Evolutionary conservation across 2,888 invertebrate genomes (phyloP).

Genomic region (Malachius bipustulatus): DNA sequence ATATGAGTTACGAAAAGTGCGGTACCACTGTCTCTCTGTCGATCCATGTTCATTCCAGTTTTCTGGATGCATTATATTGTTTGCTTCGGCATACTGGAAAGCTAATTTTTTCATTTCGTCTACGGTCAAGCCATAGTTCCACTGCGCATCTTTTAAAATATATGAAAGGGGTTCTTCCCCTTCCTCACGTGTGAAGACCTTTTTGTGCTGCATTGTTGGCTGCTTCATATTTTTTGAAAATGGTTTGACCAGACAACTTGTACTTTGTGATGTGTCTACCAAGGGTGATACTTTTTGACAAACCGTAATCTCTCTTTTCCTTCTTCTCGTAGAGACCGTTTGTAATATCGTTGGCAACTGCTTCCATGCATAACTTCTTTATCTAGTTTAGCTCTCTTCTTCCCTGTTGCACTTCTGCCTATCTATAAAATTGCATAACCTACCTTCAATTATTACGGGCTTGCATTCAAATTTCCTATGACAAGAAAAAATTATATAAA

Average conservation of each 20-base stretch:
- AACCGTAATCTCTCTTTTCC: background rate
- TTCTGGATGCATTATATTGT: background rate
- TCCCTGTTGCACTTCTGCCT: constrained; percentile 1
- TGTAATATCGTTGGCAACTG: background rate
- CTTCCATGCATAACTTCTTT: background rate
- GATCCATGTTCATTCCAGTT: background rate
- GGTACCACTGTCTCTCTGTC: constrained; percentile 1
- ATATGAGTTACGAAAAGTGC: background rate
- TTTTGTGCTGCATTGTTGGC: background rate
- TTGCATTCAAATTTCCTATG: too few relatives aligned
- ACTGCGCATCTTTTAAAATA: background rate
- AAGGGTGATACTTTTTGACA: background rate
- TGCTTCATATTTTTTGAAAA: constrained; percentile 1
- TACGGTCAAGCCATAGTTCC: background rate
- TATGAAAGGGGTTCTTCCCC: constrained; percentile 1
- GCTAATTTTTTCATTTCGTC: background rate
- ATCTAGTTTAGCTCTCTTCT: background rate
- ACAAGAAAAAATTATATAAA: too few relatives aligned
- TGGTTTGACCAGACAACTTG: background rate
- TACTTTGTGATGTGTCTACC: background rate
- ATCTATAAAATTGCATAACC: background rate
- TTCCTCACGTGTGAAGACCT: background rate
- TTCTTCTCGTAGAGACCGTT: background rate
- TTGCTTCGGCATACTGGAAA: background rate
- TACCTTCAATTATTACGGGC: too few relatives aligned